Evolutionary conservation across 2,797 vertebrate genomes (phyloP).

Genomic region (Anniella stebbinsi): DNA sequence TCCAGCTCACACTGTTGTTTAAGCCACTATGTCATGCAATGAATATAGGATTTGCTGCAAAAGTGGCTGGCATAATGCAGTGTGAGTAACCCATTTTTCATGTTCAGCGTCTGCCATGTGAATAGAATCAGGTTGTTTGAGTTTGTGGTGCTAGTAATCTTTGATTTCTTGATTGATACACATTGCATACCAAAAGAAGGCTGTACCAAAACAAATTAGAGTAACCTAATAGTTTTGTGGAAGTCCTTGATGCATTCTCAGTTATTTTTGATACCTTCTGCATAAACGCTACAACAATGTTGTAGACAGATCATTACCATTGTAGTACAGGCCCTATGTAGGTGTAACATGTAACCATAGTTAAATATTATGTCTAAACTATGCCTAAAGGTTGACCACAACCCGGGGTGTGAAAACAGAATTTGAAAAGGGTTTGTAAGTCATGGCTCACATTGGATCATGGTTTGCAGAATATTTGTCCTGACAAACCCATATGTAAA

Average conservation of each 20-base stretch:
- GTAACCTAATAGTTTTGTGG: background rate
- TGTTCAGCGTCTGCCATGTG: background rate
- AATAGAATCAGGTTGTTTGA: background rate
- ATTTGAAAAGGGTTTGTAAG: constrained; percentile 1
- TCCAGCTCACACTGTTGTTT: too few species aligned
- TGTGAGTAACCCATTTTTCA: background rate
- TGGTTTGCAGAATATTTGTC: background rate
- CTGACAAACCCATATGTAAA: background rate
- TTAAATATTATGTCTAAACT: background rate
- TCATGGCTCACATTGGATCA: background rate
- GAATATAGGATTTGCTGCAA: background rate
- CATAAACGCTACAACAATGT: background rate
- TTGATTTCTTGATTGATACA: background rate
- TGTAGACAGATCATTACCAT: too few species aligned
- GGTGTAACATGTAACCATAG: background rate
- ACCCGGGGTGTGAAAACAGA: background rate
- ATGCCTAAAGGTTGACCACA: background rate
- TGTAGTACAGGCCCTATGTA: background rate
- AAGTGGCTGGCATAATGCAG: background rate
- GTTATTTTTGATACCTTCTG: background rate
- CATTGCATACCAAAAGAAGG: background rate
- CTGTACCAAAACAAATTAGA: background rate
- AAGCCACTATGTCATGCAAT: background rate
- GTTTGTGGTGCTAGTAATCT: background rate
- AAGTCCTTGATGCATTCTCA: background rate